A percentile compares a stretch with the other conserved stretches of the same genome.
phyloP scores from a whole-genome alignment of 2,113 vertebrate species.

The Camarhynchus parvulus region DNA sequence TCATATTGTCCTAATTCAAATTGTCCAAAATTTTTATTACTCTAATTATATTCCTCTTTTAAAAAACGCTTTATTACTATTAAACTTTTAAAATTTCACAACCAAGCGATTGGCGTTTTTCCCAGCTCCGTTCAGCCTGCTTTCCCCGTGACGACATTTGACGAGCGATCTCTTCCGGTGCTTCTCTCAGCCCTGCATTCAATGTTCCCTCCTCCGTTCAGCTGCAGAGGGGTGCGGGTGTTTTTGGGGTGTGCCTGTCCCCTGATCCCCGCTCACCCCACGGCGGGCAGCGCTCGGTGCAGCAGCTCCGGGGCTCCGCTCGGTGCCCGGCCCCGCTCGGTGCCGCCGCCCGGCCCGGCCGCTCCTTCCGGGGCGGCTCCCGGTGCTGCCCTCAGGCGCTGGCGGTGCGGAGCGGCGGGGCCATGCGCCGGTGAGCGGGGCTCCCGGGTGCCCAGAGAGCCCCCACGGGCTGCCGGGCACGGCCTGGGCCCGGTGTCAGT shows the following conservation, averaged over 20 bases:
- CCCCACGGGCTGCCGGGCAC: neutral
- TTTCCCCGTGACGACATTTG: neutral
- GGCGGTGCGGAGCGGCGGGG: neutral
- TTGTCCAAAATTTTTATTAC: too few relatives aligned
- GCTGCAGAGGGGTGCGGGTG: accelerated
- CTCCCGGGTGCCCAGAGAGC: neutral
- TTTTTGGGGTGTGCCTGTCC: accelerated
- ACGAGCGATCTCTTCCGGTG: neutral
- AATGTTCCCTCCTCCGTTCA: neutral
- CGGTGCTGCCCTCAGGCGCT: neutral
- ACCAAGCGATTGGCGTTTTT: too few relatives aligned
- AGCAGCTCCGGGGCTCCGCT: neutral
- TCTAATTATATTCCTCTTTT: too few relatives aligned
- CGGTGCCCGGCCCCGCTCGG: neutral
- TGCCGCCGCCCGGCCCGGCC: neutral
- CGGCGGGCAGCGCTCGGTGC: accelerated
- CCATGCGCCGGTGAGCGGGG: neutral
- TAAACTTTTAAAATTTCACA: too few relatives aligned
- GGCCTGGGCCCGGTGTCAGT: too few relatives aligned
- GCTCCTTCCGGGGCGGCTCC: neutral
- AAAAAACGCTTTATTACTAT: too few relatives aligned
- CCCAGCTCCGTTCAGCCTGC: too few relatives aligned
- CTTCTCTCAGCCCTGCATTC: neutral
- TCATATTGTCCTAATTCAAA: too few relatives aligned
- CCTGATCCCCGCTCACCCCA: neutral